A percentile compares a stretch with the other conserved stretches of the same genome.
Conservation (phyloP, 2,888 invertebrate genomes). For the Andrena flavipes region DNA sequence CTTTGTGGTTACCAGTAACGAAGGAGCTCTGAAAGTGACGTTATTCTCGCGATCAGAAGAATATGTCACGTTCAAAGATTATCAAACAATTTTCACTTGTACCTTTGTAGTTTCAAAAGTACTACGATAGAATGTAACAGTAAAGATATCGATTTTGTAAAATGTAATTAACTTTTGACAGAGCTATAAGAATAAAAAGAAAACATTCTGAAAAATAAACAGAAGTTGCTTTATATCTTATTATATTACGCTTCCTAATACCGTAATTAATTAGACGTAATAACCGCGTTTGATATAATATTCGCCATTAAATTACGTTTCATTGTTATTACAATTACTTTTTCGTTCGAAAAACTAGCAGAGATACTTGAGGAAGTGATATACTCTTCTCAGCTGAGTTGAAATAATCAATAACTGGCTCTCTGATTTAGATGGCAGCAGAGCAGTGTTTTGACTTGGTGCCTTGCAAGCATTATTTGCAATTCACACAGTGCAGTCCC, state of each 20-base stretch:
- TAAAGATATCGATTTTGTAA: constrained; percentile 2
- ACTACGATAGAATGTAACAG: background rate
- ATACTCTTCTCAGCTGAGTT: background rate
- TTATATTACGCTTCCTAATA: no score
- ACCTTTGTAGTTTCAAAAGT: constrained; percentile 13
- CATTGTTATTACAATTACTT: background rate
- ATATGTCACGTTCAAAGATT: constrained; percentile 8
- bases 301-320: constrained; percentile 4
- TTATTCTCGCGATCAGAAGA: background rate
- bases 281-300: background rate
- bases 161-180: constrained; percentile 6
- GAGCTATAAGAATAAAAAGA: constrained; percentile 24
- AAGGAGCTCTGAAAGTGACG: background rate
- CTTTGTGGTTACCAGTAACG: background rate
- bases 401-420: constrained; percentile 70
- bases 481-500: background rate
- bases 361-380: background rate
- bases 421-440: constrained; percentile 69
- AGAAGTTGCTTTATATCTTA: constrained; percentile 21
- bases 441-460: constrained; percentile 58
- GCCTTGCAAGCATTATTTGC: constrained; percentile 17
- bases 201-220: background rate
- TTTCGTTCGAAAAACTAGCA: background rate
- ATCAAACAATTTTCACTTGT: background rate
- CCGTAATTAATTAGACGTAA: no score